phyloP scores from a whole-genome alignment of 2,888 invertebrate species.

The Oscheius sp. region DNA sequence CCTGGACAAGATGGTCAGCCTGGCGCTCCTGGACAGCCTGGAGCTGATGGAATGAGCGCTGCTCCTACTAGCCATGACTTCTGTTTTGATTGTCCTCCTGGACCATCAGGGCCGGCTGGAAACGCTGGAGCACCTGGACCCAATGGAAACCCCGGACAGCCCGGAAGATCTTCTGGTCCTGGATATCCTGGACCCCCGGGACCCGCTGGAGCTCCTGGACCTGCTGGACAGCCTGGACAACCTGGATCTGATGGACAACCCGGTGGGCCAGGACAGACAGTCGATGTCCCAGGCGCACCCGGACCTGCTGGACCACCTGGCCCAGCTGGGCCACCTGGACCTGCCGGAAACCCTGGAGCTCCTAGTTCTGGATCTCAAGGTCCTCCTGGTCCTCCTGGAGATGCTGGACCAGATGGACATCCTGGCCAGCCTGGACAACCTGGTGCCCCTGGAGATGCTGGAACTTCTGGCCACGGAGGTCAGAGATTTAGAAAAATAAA shows the following conservation, averaged over 20 bases:
- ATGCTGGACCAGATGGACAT: conserved; percentile 53
- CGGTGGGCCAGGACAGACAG: conserved; percentile 53
- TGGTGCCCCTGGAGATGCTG: conserved; percentile 31
- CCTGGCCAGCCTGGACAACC: conserved; percentile 46
- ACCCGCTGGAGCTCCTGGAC: conserved; percentile 55
- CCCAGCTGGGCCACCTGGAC: conserved; percentile 55
- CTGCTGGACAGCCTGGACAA: conserved; percentile 46
- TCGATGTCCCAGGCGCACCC: conserved; percentile 46
- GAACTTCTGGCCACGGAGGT: conserved; percentile 62
- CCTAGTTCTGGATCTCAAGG: conserved; percentile 45
- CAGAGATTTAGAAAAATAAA: no score
- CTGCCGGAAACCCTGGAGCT: conserved; percentile 52
- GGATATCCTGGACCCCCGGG: conserved; percentile 57
- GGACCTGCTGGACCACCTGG: conserved; percentile 53
- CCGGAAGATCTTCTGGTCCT: conserved; percentile 71
- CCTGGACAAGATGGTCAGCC: conserved; percentile 55
- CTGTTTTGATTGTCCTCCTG: conserved; percentile 62
- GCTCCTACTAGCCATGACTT: conserved; percentile 45
- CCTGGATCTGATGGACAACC: conserved; percentile 52
- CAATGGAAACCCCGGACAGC: conserved; percentile 50
- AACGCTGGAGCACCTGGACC: conserved; percentile 76
- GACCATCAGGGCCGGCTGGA: conserved; percentile 58
- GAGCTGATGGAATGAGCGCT: conserved; percentile 39
- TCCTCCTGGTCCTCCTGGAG: conserved; percentile 59
- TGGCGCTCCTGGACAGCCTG: conserved; percentile 53